phyloP scores from a whole-genome alignment of 2,113 vertebrate genomes.

The Polypterus senegalus region DNA sequence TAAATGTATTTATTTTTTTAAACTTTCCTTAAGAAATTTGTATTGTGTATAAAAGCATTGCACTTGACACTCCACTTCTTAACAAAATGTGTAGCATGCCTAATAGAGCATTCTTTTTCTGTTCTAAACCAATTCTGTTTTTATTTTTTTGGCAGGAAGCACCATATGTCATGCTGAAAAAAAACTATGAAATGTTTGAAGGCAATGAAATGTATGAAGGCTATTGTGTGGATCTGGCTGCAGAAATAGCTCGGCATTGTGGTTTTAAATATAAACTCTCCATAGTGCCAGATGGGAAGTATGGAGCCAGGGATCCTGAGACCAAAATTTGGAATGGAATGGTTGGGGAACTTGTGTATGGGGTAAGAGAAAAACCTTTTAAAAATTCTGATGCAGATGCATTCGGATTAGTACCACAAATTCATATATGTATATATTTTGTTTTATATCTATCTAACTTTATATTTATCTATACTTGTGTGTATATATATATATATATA shows the following conservation, averaged over 20 bases:
- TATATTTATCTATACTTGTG: too few relatives aligned
- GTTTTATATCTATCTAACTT: too few relatives aligned
- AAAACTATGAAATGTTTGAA: slow-evolving; percentile 87
- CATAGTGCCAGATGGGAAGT: slow-evolving; percentile 92
- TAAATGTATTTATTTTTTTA: neutral
- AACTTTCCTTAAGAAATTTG: slow-evolving; percentile 1
- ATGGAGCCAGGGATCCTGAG: slow-evolving; percentile 93
- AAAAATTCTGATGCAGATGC: too few relatives aligned
- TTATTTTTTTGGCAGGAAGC: slow-evolving; percentile 63
- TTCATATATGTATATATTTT: too few relatives aligned
- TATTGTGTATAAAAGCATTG: too few relatives aligned
- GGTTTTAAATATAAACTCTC: slow-evolving; percentile 96
- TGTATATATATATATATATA: too few relatives aligned
- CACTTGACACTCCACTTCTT: neutral
- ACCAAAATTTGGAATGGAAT: slow-evolving; percentile 99
- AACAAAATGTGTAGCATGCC: neutral
- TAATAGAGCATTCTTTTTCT: neutral
- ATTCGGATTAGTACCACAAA: too few relatives aligned
- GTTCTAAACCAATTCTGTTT: slow-evolving; percentile 29
- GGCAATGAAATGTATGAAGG: slow-evolving; percentile 96
- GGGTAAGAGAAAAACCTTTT: slow-evolving; percentile 60
- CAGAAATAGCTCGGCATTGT: slow-evolving; percentile 95
- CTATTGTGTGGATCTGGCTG: slow-evolving; percentile 94
- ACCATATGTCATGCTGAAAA: slow-evolving; percentile 97
- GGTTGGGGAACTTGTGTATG: slow-evolving; percentile 97